These are phyloP conservation scores for Centrocercus urophasianus DNA, from an alignment of 2,113 vertebrate species.

Conservation along the genomic window DNA sequence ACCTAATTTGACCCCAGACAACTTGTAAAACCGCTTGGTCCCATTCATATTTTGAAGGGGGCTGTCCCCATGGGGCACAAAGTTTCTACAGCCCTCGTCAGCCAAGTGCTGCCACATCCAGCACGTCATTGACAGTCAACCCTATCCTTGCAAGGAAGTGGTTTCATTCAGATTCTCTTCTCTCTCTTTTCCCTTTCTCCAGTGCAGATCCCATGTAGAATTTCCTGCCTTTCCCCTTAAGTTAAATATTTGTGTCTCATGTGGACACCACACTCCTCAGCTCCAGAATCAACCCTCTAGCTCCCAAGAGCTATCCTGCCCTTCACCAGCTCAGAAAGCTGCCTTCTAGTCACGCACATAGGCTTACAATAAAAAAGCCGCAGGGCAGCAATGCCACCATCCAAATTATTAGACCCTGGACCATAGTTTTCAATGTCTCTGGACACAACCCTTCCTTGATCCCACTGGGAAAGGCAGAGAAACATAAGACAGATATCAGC, in stretches of 20 bases:
- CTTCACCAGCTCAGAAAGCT: not conserved
- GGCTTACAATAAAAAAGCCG: not conserved
- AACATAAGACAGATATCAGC: not conserved
- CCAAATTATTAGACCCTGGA: not conserved
- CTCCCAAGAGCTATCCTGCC: not conserved
- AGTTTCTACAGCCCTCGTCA: not conserved
- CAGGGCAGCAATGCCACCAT: not conserved
- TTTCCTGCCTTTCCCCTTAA: not conserved
- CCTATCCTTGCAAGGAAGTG: not conserved
- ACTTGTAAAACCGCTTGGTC: not conserved
- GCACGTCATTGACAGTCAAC: not conserved
- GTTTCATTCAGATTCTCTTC: not conserved
- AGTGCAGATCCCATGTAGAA: not conserved
- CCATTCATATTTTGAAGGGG: not conserved
- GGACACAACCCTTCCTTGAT: not conserved
- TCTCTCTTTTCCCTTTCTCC: not conserved
- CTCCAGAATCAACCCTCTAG: not conserved
- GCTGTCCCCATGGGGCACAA: not conserved
- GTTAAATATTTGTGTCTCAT: not conserved
- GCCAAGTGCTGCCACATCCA: not conserved
- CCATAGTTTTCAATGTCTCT: not conserved
- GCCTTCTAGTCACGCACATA: not conserved
- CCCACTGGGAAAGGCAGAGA: not conserved
- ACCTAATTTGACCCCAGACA: too few relatives aligned
- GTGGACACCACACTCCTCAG: not conserved